Evolutionary conservation across 2,113 vertebrate species (phyloP).

Genomic region (Lamprologus speciosus): DNA sequence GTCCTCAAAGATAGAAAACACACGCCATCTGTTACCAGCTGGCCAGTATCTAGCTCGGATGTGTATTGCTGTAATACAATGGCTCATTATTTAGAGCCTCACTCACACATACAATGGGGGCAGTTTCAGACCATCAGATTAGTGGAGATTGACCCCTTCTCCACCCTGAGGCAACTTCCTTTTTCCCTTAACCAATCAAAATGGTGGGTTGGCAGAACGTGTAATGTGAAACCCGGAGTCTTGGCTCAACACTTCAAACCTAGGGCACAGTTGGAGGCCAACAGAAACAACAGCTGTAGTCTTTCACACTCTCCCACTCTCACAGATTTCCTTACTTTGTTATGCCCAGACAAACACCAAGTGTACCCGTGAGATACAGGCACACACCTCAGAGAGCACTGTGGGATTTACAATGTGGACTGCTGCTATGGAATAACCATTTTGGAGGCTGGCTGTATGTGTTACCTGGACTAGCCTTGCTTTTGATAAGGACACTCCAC

Average conservation of each 20-base stretch:
- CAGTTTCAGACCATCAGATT: slow-evolving; percentile 58
- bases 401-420: slow-evolving; percentile 14
- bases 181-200: slow-evolving; percentile 59
- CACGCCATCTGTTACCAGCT: slow-evolving; percentile 51
- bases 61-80: slow-evolving; percentile 65
- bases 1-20: slow-evolving; percentile 5
- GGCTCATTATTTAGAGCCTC: slow-evolving; percentile 62
- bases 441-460: not conserved
- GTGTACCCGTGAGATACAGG: not conserved
- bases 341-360: not conserved
- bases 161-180: slow-evolving; percentile 53
- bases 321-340: not conserved
- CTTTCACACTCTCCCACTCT: slow-evolving; percentile 39
- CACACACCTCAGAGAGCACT: not conserved
- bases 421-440: slow-evolving; percentile 35
- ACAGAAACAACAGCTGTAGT: slow-evolving; percentile 52
- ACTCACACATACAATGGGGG: slow-evolving; percentile 43
- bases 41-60: slow-evolving; percentile 28
- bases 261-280: slow-evolving; percentile 52
- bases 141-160: slow-evolving; percentile 57
- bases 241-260: slow-evolving; percentile 53
- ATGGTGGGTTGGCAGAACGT: slow-evolving; percentile 47
- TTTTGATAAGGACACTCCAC: not conserved
- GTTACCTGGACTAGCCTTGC: not conserved
- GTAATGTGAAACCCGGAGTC: slow-evolving; percentile 67